Percentiles rank a stretch among this genome's conserved stretches.
These are phyloP conservation scores for Polyommatus icarus DNA, from an alignment of 2,888 invertebrate species.

Conservation along the genomic window DNA sequence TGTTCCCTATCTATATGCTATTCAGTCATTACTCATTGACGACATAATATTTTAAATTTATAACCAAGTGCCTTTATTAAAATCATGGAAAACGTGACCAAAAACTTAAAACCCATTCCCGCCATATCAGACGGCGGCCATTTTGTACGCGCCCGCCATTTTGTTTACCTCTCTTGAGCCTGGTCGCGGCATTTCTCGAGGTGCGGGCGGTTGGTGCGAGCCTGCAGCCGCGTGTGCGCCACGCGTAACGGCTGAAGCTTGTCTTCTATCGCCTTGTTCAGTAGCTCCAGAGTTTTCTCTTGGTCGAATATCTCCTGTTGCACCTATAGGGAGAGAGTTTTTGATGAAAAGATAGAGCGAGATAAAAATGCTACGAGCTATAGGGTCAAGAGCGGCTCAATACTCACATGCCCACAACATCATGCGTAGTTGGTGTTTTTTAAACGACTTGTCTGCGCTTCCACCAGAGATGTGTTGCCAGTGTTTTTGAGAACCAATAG, in stretches of 20 bases:
- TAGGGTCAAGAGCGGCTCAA: neutral
- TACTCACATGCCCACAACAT: too few relatives aligned
- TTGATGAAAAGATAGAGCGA: neutral
- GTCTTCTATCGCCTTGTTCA: conserved; percentile 94
- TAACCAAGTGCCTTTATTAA: too few relatives aligned
- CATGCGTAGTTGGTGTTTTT: too few relatives aligned
- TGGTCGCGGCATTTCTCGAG: conserved; percentile 94
- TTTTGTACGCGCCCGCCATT: neutral
- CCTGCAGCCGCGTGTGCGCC: conserved; percentile 94
- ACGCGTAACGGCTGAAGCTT: conserved; percentile 91
- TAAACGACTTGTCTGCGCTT: too few relatives aligned
- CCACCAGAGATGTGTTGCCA: too few relatives aligned
- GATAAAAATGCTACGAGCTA: too few relatives aligned
- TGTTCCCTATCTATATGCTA: too few relatives aligned
- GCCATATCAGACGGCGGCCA: neutral
- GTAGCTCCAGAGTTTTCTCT: conserved; percentile 93
- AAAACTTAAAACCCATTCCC: neutral
- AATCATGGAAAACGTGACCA: too few relatives aligned
- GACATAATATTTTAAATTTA: neutral
- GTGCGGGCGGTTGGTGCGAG: conserved; percentile 92
- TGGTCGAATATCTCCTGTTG: conserved; percentile 97
- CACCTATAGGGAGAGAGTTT: conserved; percentile 72
- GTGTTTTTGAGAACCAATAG: too few relatives aligned
- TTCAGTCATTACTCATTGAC: neutral
- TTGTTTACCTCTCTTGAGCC: conserved; percentile 85